These are phyloP conservation scores for Eclectus roratus DNA, from an alignment of 2,113 vertebrate species.

Conservation along the genomic window DNA sequence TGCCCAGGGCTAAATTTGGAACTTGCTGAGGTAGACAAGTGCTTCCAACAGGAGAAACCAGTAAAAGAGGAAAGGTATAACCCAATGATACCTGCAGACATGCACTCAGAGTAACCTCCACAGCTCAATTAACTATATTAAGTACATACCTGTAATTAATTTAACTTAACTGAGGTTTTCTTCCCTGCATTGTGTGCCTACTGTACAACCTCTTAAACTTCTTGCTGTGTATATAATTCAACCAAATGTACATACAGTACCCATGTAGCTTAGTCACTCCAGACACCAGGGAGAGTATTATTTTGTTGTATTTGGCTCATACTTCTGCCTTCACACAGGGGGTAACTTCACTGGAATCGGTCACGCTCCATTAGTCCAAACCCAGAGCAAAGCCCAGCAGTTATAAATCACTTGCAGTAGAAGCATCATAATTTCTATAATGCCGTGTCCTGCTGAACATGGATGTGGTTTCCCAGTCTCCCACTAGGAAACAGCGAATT, in stretches of 20 bases:
- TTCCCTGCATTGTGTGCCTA: not conserved
- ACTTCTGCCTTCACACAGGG: not conserved
- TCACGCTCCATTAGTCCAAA: not conserved
- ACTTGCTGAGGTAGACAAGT: not conserved
- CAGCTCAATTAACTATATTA: not conserved
- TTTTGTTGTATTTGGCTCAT: not conserved
- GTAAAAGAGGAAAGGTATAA: not conserved
- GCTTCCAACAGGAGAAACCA: not conserved
- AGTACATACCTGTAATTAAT: not conserved
- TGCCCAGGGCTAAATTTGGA: not conserved
- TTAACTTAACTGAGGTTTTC: slow-evolving; percentile 23
- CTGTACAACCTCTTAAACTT: not conserved
- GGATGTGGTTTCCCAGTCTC: not conserved
- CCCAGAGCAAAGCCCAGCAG: not conserved
- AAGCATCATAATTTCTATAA: not conserved
- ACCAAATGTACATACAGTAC: not conserved
- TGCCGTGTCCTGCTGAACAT: not conserved
- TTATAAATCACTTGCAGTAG: not conserved
- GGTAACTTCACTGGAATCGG: not conserved
- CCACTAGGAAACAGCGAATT: not conserved
- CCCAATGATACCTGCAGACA: not conserved
- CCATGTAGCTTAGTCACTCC: not conserved
- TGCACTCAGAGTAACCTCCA: not conserved
- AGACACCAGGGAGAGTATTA: not conserved
- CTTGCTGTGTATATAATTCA: not conserved